Evolutionary conservation across 2,797 vertebrate species (phyloP), one percentile per base, ranked within the genome.

Genomic region (Microcaecilia unicolor): DNA sequence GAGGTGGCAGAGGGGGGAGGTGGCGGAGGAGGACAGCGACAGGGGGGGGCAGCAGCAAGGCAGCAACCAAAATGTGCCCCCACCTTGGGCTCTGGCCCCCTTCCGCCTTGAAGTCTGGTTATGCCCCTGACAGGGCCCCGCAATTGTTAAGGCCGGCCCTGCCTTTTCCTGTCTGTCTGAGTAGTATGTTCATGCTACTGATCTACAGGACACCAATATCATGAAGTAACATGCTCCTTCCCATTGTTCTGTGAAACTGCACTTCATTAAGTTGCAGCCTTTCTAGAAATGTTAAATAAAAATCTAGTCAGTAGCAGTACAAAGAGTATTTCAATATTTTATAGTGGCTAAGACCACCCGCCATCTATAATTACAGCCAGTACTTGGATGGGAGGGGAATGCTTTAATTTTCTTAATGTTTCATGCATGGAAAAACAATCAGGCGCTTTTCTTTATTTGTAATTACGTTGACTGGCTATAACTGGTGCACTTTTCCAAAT

Each of bases 391-490:
- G 55, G 34, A 61, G 24, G 36, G 47, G 51, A 63, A 64, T 60
- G 7, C 52, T 55, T 75, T 76, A 51, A 70, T 79, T 76, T 75
- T 65, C 59, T 66, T 67, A 70, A 70, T 62, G 55, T 72, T 74
- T 66, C 55, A 64, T 58, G 69, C 44, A 45, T 70, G 72, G 60
- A 72, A 75, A 76, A 76, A 49, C 70, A 70, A 76, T 62, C 55
- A 56, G 48, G 26, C 37, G 56, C 67, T 55, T 49, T 41, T 47
- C 66, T 44, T 53, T 68, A 51, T 59, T 69, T 60, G 41, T 62
- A 72, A 72, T 69, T 67, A 45, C 51, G 60, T 53, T 56, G 41
- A 35, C 48, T 60, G 39, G 45, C 22, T 56, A 41, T 61, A 34
- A 28, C 51, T 53, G 25, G 18, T 53, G 55, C 43, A 36, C 35